phyloP scores from a whole-genome alignment of 2,797 vertebrate genomes.

The Antennarius maculatus region DNA sequence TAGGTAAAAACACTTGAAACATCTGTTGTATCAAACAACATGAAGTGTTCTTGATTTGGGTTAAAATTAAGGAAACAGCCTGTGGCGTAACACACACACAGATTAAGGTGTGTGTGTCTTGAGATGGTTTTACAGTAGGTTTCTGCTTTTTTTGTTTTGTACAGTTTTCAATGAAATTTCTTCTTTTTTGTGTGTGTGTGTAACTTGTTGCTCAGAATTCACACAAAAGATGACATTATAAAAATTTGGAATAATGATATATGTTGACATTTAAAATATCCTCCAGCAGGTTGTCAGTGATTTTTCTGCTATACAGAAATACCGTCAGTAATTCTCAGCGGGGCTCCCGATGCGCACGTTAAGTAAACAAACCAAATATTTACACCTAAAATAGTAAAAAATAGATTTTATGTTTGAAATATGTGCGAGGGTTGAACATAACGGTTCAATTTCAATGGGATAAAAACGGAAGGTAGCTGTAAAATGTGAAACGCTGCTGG shows the following conservation, averaged over 20 bases:
- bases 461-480: neutral
- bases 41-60: no score
- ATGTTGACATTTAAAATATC: neutral
- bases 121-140: neutral
- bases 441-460: rapidly evolving
- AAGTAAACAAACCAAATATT: constrained; percentile 43
- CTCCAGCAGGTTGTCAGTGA: neutral
- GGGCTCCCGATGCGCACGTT: neutral
- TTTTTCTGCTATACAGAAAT: neutral
- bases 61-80: no score
- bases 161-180: neutral
- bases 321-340: neutral
- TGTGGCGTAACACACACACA: neutral
- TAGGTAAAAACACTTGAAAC: no score
- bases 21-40: no score
- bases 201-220: neutral
- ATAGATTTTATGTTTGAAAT: neutral
- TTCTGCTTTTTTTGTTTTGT: neutral
- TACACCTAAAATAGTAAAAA: neutral
- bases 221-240: neutral
- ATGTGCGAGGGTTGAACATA: neutral
- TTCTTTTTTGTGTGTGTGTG: neutral
- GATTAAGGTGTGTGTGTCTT: neutral
- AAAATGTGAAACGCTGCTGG: constrained; percentile 11
- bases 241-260: neutral